These are phyloP conservation scores for Uropsilus gracilis DNA, from an alignment of 2,113 vertebrate genomes.

Conservation along the genomic window DNA sequence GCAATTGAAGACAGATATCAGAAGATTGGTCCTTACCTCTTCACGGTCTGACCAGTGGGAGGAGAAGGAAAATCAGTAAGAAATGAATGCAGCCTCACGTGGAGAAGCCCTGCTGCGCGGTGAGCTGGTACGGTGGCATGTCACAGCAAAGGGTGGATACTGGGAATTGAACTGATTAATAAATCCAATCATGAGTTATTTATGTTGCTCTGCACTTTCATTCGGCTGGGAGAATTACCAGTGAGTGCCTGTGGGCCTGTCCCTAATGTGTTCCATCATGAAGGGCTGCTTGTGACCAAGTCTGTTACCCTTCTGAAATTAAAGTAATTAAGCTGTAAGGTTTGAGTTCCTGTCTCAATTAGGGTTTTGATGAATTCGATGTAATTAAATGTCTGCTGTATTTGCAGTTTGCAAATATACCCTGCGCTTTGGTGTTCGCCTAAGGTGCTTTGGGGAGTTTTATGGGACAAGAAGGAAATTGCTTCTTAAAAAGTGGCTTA, in stretches of 20 bases:
- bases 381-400: slow-evolving; percentile 80
- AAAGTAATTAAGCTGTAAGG: slow-evolving; percentile 81
- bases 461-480: slow-evolving; percentile 68
- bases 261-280: not conserved
- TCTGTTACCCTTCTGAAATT: slow-evolving; percentile 78
- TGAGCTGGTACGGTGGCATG: not conserved
- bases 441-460: slow-evolving; percentile 64
- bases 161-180: not conserved
- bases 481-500: slow-evolving; percentile 61
- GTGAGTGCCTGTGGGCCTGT: not conserved
- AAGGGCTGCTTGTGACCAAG: slow-evolving; percentile 62
- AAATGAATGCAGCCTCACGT: not conserved
- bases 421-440: not conserved
- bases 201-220: not conserved
- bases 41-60: not conserved
- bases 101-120: not conserved
- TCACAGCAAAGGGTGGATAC: not conserved
- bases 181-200: not conserved
- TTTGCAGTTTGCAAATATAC: slow-evolving; percentile 69
- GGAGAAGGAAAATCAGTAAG: not conserved
- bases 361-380: slow-evolving; percentile 77
- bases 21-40: not conserved
- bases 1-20: not conserved
- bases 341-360: slow-evolving; percentile 80
- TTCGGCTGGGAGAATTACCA: not conserved